Evolutionary conservation across 2,888 invertebrate genomes (phyloP).

Genomic region (Halictus ligatus): DNA sequence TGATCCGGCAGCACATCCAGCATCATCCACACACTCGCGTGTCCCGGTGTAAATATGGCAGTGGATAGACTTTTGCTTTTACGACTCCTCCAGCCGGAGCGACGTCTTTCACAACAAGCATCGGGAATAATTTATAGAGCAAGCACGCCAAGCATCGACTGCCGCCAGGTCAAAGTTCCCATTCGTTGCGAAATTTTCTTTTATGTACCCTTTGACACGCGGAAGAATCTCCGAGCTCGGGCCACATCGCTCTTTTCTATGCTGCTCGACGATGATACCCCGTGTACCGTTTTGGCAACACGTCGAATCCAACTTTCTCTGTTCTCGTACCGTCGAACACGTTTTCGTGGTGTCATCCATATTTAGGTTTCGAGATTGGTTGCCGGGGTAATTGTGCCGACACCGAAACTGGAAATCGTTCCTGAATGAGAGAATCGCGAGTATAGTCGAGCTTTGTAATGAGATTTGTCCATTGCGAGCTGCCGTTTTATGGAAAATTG

Average conservation of each 20-base stretch:
- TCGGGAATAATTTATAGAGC: conserved; percentile 13
- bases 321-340: neutral
- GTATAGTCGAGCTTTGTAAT: neutral
- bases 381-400: neutral
- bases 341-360: neutral
- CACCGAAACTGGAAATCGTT: neutral
- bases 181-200: neutral
- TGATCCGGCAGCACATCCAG: neutral
- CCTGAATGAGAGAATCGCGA: neutral
- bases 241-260: neutral
- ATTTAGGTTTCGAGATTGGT: neutral
- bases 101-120: conserved; percentile 2
- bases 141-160: neutral
- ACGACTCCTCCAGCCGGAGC: neutral
- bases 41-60: conserved; percentile 7
- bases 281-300: neutral
- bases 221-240: neutral
- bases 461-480: neutral
- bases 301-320: neutral
- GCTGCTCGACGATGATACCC: neutral
- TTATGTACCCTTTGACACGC: conserved; percentile 2
- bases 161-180: conserved; percentile 5
- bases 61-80: conserved; percentile 2
- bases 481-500: neutral
- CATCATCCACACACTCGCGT: neutral